Evolutionary conservation across 2,888 invertebrate genomes (phyloP).

Genomic region (Lycocerus yunnanus): DNA sequence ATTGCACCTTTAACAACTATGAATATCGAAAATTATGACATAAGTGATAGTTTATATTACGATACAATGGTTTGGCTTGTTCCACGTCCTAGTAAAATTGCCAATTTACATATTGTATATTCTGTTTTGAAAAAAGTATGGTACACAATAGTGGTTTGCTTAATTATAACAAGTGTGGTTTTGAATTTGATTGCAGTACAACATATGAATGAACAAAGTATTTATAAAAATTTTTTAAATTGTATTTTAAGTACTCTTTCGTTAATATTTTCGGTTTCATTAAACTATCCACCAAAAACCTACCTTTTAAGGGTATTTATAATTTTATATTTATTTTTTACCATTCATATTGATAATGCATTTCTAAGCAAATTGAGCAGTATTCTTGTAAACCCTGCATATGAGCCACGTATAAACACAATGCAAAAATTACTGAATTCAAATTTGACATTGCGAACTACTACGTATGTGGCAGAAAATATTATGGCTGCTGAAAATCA

Average conservation of each 20-base stretch:
- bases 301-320: background rate
- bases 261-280: background rate
- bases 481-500: too few relatives aligned
- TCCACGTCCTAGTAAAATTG: too few relatives aligned
- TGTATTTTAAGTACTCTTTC: background rate
- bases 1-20: too few relatives aligned
- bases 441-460: too few relatives aligned
- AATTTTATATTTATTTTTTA: background rate
- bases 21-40: too few relatives aligned
- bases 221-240: background rate
- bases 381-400: background rate
- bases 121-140: too few relatives aligned
- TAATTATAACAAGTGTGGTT: background rate
- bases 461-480: too few relatives aligned
- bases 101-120: too few relatives aligned
- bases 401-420: background rate
- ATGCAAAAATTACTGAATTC: slow-evolving; percentile 1
- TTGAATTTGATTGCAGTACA: background rate
- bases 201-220: background rate
- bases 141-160: too few relatives aligned
- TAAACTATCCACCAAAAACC: too few relatives aligned
- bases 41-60: too few relatives aligned
- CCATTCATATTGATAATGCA: background rate
- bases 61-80: too few relatives aligned
- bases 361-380: slow-evolving; percentile 1